phyloP scores from a whole-genome alignment of 64 coral and sea anemone species.

The Anthopleura sola region DNA sequence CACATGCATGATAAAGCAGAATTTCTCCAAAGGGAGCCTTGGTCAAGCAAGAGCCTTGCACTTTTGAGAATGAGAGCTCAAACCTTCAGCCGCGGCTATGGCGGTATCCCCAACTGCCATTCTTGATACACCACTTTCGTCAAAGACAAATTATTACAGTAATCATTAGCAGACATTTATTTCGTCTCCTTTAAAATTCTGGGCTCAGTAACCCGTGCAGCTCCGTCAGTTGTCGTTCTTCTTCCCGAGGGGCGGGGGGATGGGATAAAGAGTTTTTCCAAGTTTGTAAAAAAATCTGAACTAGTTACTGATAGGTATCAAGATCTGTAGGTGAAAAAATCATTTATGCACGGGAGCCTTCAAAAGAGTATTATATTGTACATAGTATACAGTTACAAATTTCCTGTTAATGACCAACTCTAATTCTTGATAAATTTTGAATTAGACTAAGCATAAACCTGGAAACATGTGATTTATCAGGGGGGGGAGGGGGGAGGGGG shows the following conservation, averaged over 20 bases:
- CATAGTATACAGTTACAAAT: not conserved
- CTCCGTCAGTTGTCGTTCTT: not conserved
- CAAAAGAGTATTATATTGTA: not conserved
- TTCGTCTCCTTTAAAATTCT: not conserved
- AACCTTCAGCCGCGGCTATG: conserved; percentile 1
- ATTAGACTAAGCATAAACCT: too few relatives aligned
- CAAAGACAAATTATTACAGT: not conserved
- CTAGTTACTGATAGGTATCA: not conserved
- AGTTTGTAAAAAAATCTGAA: not conserved
- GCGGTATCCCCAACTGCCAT: not conserved
- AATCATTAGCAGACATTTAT: not conserved
- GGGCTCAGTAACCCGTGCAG: not conserved
- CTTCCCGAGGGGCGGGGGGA: not conserved
- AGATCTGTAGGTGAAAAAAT: not conserved
- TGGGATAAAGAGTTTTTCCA: not conserved
- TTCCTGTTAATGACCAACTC: not conserved
- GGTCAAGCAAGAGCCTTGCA: conserved; percentile 78
- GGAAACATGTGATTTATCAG: too few relatives aligned
- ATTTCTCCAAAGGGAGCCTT: conserved; percentile 17
- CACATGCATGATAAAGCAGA: conserved; percentile 47
- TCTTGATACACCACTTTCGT: not conserved
- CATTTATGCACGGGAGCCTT: not conserved
- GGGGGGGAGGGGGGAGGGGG: too few relatives aligned
- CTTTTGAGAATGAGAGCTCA: conserved; percentile 77
- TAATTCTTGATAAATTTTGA: not conserved